phyloP scores from a whole-genome alignment of 2,888 invertebrate genomes.

The Stenotaenia linearis region DNA sequence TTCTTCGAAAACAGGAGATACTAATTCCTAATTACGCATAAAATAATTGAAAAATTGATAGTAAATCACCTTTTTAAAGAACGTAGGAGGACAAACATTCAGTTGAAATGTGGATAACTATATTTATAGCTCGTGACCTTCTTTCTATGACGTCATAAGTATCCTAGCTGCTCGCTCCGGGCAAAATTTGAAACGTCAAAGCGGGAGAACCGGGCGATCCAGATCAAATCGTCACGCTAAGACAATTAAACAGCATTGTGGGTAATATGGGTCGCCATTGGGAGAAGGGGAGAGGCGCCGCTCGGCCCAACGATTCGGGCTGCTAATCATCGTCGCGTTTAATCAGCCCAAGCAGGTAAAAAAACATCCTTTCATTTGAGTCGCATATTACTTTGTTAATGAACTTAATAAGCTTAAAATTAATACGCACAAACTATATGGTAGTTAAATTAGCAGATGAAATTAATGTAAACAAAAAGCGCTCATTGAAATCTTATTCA shows the following conservation, averaged over 20 bases:
- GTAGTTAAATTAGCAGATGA: slow-evolving; percentile 6
- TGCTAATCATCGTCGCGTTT: slow-evolving; percentile 7
- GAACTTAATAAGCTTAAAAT: background rate
- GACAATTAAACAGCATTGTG: slow-evolving; percentile 6
- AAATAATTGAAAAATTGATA: background rate
- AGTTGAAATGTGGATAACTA: background rate
- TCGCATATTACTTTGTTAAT: background rate
- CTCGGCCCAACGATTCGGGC: slow-evolving; percentile 23
- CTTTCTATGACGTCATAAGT: background rate
- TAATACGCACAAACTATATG: background rate
- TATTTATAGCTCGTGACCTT: background rate
- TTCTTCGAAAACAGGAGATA: background rate
- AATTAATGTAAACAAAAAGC: slow-evolving; percentile 26
- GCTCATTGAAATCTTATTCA: slow-evolving; percentile 26
- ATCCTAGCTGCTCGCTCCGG: background rate
- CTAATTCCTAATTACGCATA: background rate
- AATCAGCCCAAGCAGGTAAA: slow-evolving; percentile 24
- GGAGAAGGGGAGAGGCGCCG: slow-evolving; percentile 26
- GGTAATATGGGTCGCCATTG: slow-evolving; percentile 26
- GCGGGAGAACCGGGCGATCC: background rate
- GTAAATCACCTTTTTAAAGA: background rate
- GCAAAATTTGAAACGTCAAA: background rate
- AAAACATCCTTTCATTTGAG: background rate
- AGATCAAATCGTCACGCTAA: background rate
- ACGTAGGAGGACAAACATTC: background rate